Evolutionary conservation across 2,888 invertebrate species (phyloP).

Genomic region (Acanthosoma haemorrhoidale): DNA sequence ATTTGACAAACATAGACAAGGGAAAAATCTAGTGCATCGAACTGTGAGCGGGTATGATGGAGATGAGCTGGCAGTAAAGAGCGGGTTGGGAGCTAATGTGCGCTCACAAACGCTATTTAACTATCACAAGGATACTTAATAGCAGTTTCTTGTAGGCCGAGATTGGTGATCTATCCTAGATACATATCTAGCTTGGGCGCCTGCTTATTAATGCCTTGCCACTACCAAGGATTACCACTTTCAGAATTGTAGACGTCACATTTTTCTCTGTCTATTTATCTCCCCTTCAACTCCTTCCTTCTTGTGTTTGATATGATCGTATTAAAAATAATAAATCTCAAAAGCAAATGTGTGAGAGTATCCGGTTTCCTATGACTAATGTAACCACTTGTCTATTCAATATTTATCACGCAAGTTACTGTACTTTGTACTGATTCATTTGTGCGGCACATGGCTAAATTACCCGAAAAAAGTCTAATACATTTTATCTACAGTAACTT

Average conservation of each 20-base stretch:
- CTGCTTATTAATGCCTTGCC: background rate
- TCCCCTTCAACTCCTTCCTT: background rate
- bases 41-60: no score
- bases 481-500: no score
- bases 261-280: background rate
- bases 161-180: conserved; percentile 9
- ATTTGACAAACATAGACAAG: no score
- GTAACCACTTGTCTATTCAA: no score
- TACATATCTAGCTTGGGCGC: background rate
- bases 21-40: no score
- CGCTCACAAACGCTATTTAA: background rate
- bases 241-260: background rate
- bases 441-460: no score
- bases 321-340: background rate
- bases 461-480: no score
- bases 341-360: no score
- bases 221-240: background rate
- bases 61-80: no score
- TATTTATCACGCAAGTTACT: no score
- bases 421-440: no score
- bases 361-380: no score
- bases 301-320: background rate
- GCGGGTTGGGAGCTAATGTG: background rate
- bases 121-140: background rate
- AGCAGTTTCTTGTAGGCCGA: background rate